Conservation (phyloP, 2,888 invertebrate genomes). For the Drosophila atripex region DNA sequence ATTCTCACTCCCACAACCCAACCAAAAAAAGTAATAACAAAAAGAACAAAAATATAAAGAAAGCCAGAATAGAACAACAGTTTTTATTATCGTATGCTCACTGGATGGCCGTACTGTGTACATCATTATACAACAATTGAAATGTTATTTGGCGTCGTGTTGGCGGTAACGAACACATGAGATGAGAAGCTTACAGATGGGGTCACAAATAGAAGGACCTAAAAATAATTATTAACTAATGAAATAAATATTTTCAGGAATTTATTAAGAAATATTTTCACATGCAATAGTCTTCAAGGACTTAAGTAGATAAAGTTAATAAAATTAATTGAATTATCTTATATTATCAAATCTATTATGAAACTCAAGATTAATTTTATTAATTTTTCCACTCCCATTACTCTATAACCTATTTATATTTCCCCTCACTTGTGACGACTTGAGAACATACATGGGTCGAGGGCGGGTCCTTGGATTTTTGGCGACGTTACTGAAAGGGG, state of each 20-base stretch:
- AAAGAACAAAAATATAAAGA: slow-evolving; percentile 1
- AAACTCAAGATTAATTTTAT: neutral
- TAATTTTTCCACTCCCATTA: neutral
- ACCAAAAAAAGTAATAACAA: slow-evolving; percentile 62
- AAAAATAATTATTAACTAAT: neutral
- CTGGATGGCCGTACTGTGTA: slow-evolving; percentile 70
- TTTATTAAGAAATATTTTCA: too few species aligned
- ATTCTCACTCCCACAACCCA: slow-evolving; percentile 17
- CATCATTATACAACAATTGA: slow-evolving; percentile 80
- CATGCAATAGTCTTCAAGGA: too few species aligned
- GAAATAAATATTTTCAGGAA: neutral
- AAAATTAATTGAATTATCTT: too few species aligned
- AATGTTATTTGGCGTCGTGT: slow-evolving; percentile 71
- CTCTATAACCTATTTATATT: neutral
- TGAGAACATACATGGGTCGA: slow-evolving; percentile 12
- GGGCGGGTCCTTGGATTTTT: slow-evolving; percentile 51
- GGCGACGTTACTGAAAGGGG: slow-evolving; percentile 21
- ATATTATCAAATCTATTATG: neutral
- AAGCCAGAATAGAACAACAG: slow-evolving; percentile 56
- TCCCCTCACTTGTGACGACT: neutral
- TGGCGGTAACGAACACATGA: slow-evolving; percentile 72
- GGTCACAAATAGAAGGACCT: slow-evolving; percentile 7
- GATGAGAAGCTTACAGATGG: slow-evolving; percentile 26
- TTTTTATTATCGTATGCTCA: slow-evolving; percentile 72
- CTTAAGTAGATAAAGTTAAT: too few species aligned